Evolutionary conservation across 2,113 vertebrate species (phyloP).

Genomic region (Rynchops niger): DNA sequence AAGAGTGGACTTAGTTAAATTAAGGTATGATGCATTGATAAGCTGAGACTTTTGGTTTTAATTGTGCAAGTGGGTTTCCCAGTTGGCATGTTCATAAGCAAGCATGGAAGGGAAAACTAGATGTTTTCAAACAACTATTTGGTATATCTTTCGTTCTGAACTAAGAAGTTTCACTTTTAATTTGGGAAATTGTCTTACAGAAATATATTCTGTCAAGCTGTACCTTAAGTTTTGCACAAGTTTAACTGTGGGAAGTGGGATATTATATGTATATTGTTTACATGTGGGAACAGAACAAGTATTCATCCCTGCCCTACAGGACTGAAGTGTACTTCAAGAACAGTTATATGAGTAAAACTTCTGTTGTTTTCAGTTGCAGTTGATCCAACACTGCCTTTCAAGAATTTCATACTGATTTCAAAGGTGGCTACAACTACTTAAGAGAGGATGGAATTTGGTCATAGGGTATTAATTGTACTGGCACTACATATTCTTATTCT

Average conservation of each 20-base stretch:
- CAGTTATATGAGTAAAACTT: neutral
- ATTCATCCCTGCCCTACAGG: neutral
- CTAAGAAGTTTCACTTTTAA: neutral
- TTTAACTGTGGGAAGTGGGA: neutral
- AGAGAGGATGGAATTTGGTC: neutral
- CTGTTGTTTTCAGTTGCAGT: neutral
- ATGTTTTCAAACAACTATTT: neutral
- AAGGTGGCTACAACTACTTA: neutral
- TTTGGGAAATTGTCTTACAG: neutral
- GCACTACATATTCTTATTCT: neutral
- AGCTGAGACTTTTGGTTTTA: neutral
- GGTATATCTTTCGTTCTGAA: neutral
- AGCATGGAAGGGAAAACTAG: neutral
- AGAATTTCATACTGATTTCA: neutral
- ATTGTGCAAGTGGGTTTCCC: conserved; percentile 5
- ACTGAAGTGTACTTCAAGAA: neutral
- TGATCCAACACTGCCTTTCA: neutral
- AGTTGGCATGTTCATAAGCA: neutral
- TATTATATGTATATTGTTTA: neutral
- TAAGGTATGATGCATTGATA: neutral
- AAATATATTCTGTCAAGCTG: neutral
- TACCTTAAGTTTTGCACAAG: neutral
- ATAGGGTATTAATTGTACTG: neutral
- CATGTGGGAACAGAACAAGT: neutral
- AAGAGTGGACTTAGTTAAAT: conserved; percentile 11